Evolutionary conservation across 2,888 invertebrate species (phyloP), one percentile per base, ranked within the genome.

Genomic region (Apocheima hispidaria): DNA sequence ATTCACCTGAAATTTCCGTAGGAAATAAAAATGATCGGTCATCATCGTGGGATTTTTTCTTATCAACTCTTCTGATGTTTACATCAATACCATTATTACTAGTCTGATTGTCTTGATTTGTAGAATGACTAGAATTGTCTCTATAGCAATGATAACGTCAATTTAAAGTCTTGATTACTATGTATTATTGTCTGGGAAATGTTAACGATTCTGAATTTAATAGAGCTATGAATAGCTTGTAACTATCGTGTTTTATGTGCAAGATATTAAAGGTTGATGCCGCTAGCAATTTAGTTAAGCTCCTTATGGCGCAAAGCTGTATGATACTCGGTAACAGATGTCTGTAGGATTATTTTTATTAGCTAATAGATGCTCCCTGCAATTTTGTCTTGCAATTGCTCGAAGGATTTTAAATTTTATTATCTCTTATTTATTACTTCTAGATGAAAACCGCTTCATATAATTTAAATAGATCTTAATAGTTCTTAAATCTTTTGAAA

Each of bases 311-410:
- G 41, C 28, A 52, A 52, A 56, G 46, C 56, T 52, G 41, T 38
- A 60, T 66, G 58, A 64, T 61, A 58, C 58, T 65, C 38, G 18
- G 52, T 64, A 41, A 65, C 68, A 65, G 58, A 60, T 65, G 62
- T 61, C 44, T 23, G 46, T 23, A 33, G 44, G 49, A 60, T 60
- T 49, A 60, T 56, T 52, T 21, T 53, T 62, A 62, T 52, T 26
- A 38, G 18, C 35, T 56, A 51, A 50, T 30, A 43, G 43, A 23
- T 18, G 49, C 38, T 48, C 35, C 41, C 18, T 49, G 35, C 41
- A 43, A 49, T 43, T 53, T 23, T 33, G 16, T 36, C 12, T 48
- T 21, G n/a, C 14, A 48, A 52, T 48, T 49, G 40, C 35, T 41
- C 41, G 33, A 10, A 7, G n/a, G 9, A 23, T 9, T 40, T 50